Base-by-base conservation (phyloP, 2,888 invertebrate species). In the Hipparchia semele region DNA sequence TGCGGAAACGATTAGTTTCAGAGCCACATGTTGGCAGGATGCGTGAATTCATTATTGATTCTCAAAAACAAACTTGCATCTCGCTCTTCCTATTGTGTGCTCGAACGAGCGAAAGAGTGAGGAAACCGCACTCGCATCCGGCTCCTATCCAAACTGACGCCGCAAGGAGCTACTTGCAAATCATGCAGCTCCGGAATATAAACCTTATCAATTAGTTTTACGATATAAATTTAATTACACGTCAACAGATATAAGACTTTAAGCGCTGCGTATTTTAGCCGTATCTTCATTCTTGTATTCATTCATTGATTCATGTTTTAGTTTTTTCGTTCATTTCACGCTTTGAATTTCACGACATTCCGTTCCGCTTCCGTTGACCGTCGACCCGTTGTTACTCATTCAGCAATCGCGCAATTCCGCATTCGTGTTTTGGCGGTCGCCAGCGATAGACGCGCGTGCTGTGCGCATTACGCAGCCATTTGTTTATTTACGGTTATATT, bases 1-100 rank as follows among this genome's bases (percentile, higher is more conserved):
- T 84, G 80, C 87, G 92, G 92, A 92, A 92, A 88, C 91, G 90
- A 92, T 92, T 91, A 89, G 90, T 92, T 90, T 90, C 88, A 88
- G 86, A 85, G 86, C 87, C 90, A 86, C 90, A 90, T 87, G 91
- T 86, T 90, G 91, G 91, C 91, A 90, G 91, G 92, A 92, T 91
- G 90, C 84, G 84, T 89, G 86, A 85, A 86, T 87, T 87, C 89
- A 90, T 91, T 91, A 90, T 90, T 87, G 89, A 91, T 88, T 87
- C 90, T 89, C 85, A 88, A 89, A 91, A 87, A 84, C 83, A 83
- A 81, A 79, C 76, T 79, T 75, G 65, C 64, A 12, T 82, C 73
- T 81, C 83, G 71, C 79, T 84, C 80, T 76, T 76, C 68, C 78
- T 12, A 76, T 49, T 33, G 53, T 23, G 23, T 7, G 51, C 58